Evolutionary conservation across 23 tunicate species (phyloP), one percentile per base, ranked within the genome.

Genomic region (Trididemnum clinides): DNA sequence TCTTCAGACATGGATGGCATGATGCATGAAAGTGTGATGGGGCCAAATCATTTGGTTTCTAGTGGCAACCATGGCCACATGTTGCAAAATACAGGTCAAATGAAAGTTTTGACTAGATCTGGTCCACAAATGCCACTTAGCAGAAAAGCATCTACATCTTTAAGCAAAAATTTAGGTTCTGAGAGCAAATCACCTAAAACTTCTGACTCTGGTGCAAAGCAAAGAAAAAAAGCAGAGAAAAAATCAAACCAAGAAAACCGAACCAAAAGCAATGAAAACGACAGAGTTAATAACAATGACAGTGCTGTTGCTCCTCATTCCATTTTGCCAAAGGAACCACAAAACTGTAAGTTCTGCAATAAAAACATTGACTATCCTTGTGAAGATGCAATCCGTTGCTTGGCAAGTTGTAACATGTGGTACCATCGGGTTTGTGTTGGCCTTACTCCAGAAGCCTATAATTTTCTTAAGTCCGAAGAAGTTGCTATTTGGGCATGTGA

Each of bases 401-500:
- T 85, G n/a, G 98, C 98, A 0, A 94, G 98, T 73, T 94, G 98
- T 71, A 85, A 76, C 7, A 50, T 28, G 25, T 94, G 94, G 93
- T 94, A 84, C 49, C 98, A 94, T 80, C 63, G 90, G 26, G 74
- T 90, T 3, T 94, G 98, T 81, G 86, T 88, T 28, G 98, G 98
- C 0, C 84, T 94, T 19, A 94, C 88, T 6, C 81, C 77, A 72
- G 64, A 74, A 32, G 98, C 98, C 4, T 85, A 85, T 39, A 85
- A 82, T 5, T 77, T 39, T 57, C 64, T 94, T 25, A 84, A 66
- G 34, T 35, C 79, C 15, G 98, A 94, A 50, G 98, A 94, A 51
- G 70, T 85, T 44, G 98, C 98, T 6, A 32, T 94, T 0, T 94
- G 98, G 98, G 93, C 90, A 3, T 94, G 98, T 64, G 98, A 94